phyloP scores from a whole-genome alignment of 2,888 invertebrate genomes.

The Melinopterus prodromus region DNA sequence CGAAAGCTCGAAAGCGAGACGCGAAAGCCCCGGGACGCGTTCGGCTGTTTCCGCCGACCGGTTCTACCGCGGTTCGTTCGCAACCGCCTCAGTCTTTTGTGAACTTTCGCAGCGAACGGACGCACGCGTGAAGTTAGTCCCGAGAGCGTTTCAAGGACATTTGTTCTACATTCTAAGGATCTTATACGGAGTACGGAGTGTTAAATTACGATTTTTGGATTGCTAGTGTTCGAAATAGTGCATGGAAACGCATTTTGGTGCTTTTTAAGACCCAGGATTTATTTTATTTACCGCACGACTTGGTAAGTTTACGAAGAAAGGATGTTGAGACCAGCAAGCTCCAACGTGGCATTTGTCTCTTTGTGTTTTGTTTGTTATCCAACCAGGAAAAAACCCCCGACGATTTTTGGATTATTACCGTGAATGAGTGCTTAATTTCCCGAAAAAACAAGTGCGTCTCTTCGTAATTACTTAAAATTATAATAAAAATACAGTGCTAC shows the following conservation, averaged over 20 bases:
- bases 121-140: conserved; percentile 31
- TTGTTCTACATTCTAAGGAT: conserved; percentile 16
- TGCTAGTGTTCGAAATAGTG: conserved; percentile 36
- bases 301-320: neutral
- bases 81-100: conserved; percentile 52
- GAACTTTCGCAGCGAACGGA: conserved; percentile 39
- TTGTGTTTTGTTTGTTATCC: neutral
- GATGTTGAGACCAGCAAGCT: neutral
- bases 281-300: neutral
- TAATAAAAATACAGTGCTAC: no score
- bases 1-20: conserved; percentile 34
- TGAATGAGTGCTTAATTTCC: neutral
- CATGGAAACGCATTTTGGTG: conserved; percentile 31
- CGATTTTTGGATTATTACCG: neutral
- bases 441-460: no score
- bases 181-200: neutral
- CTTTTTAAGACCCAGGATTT: neutral
- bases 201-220: conserved; percentile 5
- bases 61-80: conserved; percentile 41
- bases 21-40: conserved; percentile 37
- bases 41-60: conserved; percentile 48
- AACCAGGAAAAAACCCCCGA: neutral
- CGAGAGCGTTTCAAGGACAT: conserved; percentile 49
- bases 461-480: no score
- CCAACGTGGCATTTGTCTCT: neutral